A percentile compares a stretch with the other conserved stretches of the same genome.
These are phyloP conservation scores for Onychostruthus taczanowskii DNA, from an alignment of 2,113 vertebrate species.

Conservation along the genomic window DNA sequence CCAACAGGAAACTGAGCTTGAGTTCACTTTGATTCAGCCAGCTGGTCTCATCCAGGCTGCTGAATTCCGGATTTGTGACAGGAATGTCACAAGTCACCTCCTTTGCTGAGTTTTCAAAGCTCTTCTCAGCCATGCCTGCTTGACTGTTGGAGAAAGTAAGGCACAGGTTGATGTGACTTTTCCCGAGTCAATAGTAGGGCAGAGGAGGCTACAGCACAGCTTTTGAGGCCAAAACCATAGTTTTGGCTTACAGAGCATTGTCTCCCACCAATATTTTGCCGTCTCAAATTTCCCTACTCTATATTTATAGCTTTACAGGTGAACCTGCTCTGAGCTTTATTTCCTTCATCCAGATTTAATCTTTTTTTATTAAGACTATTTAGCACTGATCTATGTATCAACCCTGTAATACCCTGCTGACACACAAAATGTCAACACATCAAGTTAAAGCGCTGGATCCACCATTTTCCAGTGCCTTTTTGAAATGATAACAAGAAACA, in stretches of 20 bases:
- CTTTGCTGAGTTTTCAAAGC: background rate
- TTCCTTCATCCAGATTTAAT: conserved; percentile 23
- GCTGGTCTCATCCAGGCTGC: fast-evolving
- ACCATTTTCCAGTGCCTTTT: conserved; percentile 13
- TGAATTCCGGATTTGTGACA: background rate
- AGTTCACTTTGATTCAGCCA: background rate
- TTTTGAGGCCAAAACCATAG: background rate
- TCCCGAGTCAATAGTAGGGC: background rate
- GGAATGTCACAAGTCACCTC: background rate
- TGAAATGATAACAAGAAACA: background rate
- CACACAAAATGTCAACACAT: conserved; percentile 21
- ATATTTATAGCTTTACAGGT: conserved; percentile 32
- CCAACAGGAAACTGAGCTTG: background rate
- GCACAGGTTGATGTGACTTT: background rate
- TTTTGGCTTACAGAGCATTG: background rate
- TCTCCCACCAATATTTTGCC: background rate
- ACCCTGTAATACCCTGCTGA: background rate
- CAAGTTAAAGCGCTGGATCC: background rate
- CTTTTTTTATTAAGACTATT: conserved; percentile 40
- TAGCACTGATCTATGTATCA: background rate
- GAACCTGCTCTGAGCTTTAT: conserved; percentile 18
- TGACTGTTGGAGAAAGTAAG: background rate
- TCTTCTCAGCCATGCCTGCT: background rate
- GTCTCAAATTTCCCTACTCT: conserved; percentile 9
- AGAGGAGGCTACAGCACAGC: background rate